phyloP scores from a whole-genome alignment of 2,888 invertebrate species.

The Esperia sulphurella region DNA sequence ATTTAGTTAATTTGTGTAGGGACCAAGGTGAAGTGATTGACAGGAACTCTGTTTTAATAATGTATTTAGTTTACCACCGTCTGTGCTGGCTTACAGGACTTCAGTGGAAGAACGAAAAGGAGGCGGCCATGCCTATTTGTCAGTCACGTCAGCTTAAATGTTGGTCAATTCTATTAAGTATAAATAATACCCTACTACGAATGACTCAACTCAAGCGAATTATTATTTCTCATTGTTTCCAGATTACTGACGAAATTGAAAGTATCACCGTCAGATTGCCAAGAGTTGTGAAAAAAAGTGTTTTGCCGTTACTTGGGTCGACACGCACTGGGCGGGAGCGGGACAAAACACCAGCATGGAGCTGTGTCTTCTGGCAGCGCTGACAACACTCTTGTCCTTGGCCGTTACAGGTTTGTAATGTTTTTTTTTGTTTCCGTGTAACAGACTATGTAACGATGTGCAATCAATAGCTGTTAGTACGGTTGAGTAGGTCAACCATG shows the following conservation, averaged over 20 bases:
- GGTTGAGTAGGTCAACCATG: too few species aligned
- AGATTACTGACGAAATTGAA: not conserved
- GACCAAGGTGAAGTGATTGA: too few species aligned
- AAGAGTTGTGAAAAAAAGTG: not conserved
- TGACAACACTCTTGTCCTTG: constrained; percentile 44
- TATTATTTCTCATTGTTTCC: not conserved
- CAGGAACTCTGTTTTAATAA: too few species aligned
- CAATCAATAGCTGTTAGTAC: too few species aligned
- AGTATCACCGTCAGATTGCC: not conserved
- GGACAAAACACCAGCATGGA: constrained; percentile 36
- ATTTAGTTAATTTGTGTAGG: too few species aligned
- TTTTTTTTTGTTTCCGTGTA: too few species aligned
- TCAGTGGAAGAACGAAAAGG: too few species aligned
- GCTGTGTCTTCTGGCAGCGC: constrained; percentile 39
- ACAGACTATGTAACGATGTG: too few species aligned
- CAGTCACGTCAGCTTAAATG: too few species aligned
- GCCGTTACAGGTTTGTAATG: constrained; percentile 50
- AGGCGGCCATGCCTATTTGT: too few species aligned
- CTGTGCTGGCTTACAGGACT: too few species aligned
- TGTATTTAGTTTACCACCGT: too few species aligned
- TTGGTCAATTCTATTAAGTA: not conserved
- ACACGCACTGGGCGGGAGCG: constrained; percentile 1
- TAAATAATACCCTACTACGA: not conserved
- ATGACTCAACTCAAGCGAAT: not conserved
- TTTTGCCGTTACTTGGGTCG: not conserved